phyloP scores from a whole-genome alignment of 2,888 invertebrate genomes.

The Rhyacophila evoluta region DNA sequence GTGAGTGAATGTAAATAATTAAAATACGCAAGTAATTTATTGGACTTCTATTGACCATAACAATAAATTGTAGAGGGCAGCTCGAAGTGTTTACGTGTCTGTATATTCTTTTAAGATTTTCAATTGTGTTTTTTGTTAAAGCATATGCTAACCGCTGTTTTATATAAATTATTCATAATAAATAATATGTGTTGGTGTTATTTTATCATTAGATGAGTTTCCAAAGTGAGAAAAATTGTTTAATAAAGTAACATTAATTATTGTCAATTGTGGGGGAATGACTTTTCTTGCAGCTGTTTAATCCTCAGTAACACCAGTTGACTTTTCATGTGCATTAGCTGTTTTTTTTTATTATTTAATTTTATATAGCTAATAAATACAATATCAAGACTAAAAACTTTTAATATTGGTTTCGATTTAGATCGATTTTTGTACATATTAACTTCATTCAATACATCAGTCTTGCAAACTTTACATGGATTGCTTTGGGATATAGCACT shows the following conservation, averaged over 20 bases:
- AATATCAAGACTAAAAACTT: too few species aligned
- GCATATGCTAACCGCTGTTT: not conserved
- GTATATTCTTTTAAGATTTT: not conserved
- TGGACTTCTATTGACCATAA: not conserved
- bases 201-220: conserved; percentile 14
- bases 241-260: not conserved
- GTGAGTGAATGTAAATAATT: not conserved
- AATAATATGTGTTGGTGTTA: not conserved
- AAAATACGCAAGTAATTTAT: not conserved
- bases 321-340: too few species aligned
- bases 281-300: not conserved
- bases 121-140: not conserved
- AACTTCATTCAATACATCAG: too few species aligned
- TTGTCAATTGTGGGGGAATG: not conserved
- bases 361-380: too few species aligned
- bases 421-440: not conserved
- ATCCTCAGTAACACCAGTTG: too few species aligned
- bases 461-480: too few species aligned
- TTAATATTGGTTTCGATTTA: not conserved
- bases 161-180: not conserved
- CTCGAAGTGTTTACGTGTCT: not conserved
- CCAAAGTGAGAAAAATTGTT: not conserved
- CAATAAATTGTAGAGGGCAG: not conserved
- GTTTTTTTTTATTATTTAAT: too few species aligned
- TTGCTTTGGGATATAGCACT: too few species aligned